Base-by-base conservation (phyloP, 2,888 invertebrate species). In the Coremacera marginata region DNA sequence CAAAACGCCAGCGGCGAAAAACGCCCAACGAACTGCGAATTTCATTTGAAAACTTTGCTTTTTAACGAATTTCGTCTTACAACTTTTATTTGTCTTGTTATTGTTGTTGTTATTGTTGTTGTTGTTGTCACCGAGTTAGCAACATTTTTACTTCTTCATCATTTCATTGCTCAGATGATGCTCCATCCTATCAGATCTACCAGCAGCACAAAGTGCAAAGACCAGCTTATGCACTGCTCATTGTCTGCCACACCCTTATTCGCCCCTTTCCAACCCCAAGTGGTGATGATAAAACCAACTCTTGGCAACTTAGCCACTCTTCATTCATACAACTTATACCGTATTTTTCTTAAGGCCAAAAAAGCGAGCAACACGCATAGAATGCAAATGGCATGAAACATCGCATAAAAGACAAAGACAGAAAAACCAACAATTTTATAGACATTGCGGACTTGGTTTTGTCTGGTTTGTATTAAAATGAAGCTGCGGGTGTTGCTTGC, bases 11-110 rank as follows among this genome's bases (percentile, higher is more conserved):
- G 25, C 7, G 55, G 76, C 63, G 49, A 44, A 44, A 75, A 73
- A 27, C 22, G 76, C 62, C 70, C 74, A 78, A 74, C 78, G 70
- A 78, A 78, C 78, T 76, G 70, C 68, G 74, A 74, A 76, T 76
- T 76, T 73, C 73, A 76, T 78, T 75, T 65, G 55, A n/a, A 55
- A 55, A 22, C 22, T 55, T 55, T 55, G 55, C 55, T 55, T 22
- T 55, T 22, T 55, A 55, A 19, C 55, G 55, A 55, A 55, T 19
- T n/a, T 19, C 9, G 55, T 55, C 19, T 55, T 55, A 9, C 7
- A 19, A 55, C 25, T 22, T 60, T 8, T 22, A 25, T 60, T 22
- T 60, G 22, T 60, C 19, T 71, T 60, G 57, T 14, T 57, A 9
- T 57, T 52, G 25, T 34, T 71, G 14, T 71, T 52, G n/a, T 70